Base-by-base conservation (phyloP, 2,888 invertebrate genomes). In the Sclerodermus sp. region DNA sequence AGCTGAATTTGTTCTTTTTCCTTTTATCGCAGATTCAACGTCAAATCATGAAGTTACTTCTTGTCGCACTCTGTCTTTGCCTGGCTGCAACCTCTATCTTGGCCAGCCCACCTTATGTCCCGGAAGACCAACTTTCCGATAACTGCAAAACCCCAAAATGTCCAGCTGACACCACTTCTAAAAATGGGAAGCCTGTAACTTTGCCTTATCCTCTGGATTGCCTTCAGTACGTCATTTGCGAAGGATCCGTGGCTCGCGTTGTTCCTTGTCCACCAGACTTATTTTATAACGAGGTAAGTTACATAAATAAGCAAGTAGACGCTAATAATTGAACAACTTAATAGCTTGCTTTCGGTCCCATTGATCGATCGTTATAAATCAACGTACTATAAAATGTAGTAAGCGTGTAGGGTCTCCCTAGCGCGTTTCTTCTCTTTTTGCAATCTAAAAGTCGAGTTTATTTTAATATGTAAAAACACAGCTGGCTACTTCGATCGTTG, bases 161-260 rank as follows among this genome's bases (percentile, higher is more conserved):
- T 40, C 60, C 60, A 8, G 15, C 10, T 1, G 37, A 14, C 36
- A n/a, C 18, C 12, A 2, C 13, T 0, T 42, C n/a, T 1, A 37
- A 42, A 5, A 17, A 31, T n/a, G 31, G 40, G 8, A 31, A 17
- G n/a, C 31, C 42, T 2, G 8, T 48, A 13, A 47, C 23, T 34
- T 17, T 68, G 16, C 45, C 47, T 1, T 61, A 61, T 46, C 62
- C 62, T 6, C 10, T 63, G 29, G 62, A 68, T 29, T 69, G 63
- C 31, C 41, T 59, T 2, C 52, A 57, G 13, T 65, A 66, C 34
- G 45, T 66, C 13, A 34, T 51, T 34, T 69, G 64, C 16, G 39
- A 49, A 1, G 57, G 57, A 36, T 46, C 40, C 0, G 47, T 42
- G 13, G 16, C n/a, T 29, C 47, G 39, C 2, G 45, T 48, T 18